Evolutionary conservation across 2,888 invertebrate genomes (phyloP).

Genomic region (Hypomecis punctinalis): DNA sequence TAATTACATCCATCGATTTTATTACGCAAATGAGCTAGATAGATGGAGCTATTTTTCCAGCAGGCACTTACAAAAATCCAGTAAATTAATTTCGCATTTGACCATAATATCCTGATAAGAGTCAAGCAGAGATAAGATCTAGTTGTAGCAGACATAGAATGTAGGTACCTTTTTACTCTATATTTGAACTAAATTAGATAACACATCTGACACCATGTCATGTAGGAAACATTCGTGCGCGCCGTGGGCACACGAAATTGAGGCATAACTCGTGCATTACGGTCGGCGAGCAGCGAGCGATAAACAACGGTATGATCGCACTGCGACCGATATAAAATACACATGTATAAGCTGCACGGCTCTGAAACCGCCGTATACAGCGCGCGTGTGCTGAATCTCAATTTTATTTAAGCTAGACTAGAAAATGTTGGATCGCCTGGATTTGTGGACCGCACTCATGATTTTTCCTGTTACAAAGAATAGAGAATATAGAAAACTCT

Average conservation of each 20-base stretch:
- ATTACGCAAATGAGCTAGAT: too few species aligned
- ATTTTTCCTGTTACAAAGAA: not conserved
- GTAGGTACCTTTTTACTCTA: too few species aligned
- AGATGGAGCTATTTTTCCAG: too few species aligned
- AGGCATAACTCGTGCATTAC: slow-evolving; percentile 50
- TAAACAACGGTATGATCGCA: slow-evolving; percentile 42
- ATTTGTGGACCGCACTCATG: slow-evolving; percentile 1
- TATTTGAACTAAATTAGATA: not conserved
- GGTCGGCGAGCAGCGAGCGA: slow-evolving; percentile 29
- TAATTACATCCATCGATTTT: too few species aligned
- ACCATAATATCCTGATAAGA: too few species aligned
- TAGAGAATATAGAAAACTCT: not conserved
- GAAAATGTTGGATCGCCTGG: slow-evolving; percentile 5
- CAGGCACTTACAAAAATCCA: too few species aligned
- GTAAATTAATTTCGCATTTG: too few species aligned
- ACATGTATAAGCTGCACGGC: slow-evolving; percentile 17
- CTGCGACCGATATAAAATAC: slow-evolving; percentile 31
- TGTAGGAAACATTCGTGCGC: slow-evolving; percentile 43
- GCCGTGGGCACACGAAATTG: slow-evolving; percentile 51
- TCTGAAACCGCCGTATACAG: slow-evolving; percentile 13
- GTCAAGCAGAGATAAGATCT: too few species aligned
- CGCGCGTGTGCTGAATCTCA: slow-evolving; percentile 29
- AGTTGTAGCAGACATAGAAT: too few species aligned
- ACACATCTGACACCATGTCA: slow-evolving; percentile 29
- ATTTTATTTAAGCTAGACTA: slow-evolving; percentile 20